These are phyloP conservation scores for Oscarella lobularis DNA, from an alignment of 37 sponge, comb jelly and placozoan species.

Conservation along the genomic window DNA sequence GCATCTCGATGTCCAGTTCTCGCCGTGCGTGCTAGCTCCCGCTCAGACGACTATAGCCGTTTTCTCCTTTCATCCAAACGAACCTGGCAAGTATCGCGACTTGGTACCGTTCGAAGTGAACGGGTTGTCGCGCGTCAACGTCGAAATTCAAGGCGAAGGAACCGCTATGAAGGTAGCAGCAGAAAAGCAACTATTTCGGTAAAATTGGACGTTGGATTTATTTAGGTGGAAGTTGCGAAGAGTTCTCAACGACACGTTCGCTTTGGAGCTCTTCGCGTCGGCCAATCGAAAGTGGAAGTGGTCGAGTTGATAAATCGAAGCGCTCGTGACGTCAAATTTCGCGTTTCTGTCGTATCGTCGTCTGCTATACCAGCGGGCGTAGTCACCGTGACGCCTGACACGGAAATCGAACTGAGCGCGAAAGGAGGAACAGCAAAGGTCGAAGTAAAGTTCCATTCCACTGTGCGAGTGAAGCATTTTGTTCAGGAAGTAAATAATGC, in stretches of 20 bases:
- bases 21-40: conserved; percentile 45
- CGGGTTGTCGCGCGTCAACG: conserved; percentile 37
- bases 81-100: conserved; percentile 44
- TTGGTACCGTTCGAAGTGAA: conserved; percentile 74
- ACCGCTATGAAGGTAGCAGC: conserved; percentile 54
- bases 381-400: conserved; percentile 40
- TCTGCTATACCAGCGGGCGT: conserved; percentile 41
- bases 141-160: conserved; percentile 69
- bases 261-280: conserved; percentile 70
- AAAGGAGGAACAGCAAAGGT: conserved; percentile 32
- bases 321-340: conserved; percentile 47
- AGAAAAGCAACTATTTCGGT: no score
- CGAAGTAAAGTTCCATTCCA: conserved; percentile 54
- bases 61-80: conserved; percentile 57
- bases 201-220: not conserved
- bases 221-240: conserved; percentile 63
- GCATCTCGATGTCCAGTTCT: conserved; percentile 40
- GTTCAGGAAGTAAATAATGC: conserved; percentile 82
- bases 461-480: conserved; percentile 56
- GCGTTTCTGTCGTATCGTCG: conserved; percentile 37
- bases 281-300: conserved; percentile 23
- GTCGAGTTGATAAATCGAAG: conserved; percentile 75
- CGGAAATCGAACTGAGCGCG: conserved; percentile 53
- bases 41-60: conserved; percentile 35
- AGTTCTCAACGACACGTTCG: conserved; percentile 61